These are phyloP conservation scores for Tigriopus japonicus DNA, from an alignment of 1,140 invertebrate genomes.

Conservation along the genomic window DNA sequence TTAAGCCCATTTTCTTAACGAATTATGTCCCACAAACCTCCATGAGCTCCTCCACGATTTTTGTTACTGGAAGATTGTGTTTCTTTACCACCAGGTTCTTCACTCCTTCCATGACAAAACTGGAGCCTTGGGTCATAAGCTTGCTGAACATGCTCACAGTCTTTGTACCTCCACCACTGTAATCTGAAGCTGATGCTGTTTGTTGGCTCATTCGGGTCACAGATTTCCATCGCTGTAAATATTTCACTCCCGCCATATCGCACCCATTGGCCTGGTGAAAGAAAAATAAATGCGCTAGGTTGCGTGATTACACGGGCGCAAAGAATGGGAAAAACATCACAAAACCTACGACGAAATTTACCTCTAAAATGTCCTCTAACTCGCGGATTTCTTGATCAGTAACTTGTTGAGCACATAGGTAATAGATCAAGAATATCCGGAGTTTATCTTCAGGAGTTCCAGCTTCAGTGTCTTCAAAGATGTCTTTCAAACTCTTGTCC, in stretches of 20 bases:
- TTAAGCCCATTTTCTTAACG: no score
- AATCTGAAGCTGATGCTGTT: conserved; percentile 27
- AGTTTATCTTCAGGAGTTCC: conserved; percentile 83
- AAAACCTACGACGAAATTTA: not conserved
- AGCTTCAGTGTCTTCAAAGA: conserved; percentile 45
- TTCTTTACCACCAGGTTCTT: conserved; percentile 97
- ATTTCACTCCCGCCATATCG: conserved; percentile 57
- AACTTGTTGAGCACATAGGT: conserved; percentile 43
- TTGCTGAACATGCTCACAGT: conserved; percentile 97
- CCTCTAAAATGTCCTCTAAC: conserved; percentile 10
- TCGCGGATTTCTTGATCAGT: conserved; percentile 16
- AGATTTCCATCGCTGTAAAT: conserved; percentile 63
- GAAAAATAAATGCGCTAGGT: not conserved
- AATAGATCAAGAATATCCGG: conserved; percentile 83
- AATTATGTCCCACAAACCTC: conserved; percentile 38
- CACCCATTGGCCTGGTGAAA: conserved; percentile 56
- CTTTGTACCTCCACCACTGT: conserved; percentile 83
- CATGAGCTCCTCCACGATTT: conserved; percentile 72
- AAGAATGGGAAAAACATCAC: no score
- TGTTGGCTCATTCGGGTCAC: not conserved
- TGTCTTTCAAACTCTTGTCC: conserved; percentile 18
- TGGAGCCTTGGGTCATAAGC: conserved; percentile 84
- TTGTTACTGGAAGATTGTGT: conserved; percentile 36
- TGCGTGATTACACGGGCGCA: no score
- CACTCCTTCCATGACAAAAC: conserved; percentile 98